Conservation (phyloP, 2,888 invertebrate genomes). For the Drosophila nigritarsus region DNA sequence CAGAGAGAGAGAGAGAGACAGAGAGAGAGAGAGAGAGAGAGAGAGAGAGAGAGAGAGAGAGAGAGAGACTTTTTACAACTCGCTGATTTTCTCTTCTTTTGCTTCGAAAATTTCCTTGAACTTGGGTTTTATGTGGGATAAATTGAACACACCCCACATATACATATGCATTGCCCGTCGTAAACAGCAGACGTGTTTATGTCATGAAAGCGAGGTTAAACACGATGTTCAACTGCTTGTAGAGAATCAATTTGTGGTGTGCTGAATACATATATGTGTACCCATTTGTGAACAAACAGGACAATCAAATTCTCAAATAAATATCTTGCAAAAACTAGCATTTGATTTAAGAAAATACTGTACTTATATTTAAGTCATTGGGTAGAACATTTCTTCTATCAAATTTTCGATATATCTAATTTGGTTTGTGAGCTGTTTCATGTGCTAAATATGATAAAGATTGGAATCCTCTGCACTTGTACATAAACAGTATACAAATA, state of each 20-base stretch:
- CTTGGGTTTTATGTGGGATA: background rate
- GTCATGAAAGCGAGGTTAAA: constrained; percentile 1
- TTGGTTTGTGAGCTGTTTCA: background rate
- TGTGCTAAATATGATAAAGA: background rate
- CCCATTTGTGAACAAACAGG: background rate
- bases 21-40: background rate
- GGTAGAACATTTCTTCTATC: background rate
- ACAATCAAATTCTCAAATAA: background rate
- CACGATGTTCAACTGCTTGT: constrained; percentile 1
- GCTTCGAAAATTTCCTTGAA: background rate
- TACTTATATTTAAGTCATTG: background rate
- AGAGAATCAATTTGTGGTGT: background rate
- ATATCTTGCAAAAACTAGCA: background rate
- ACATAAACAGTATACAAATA: background rate
- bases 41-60: too few species aligned
- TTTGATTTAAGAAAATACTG: background rate
- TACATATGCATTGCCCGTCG: background rate
- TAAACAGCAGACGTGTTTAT: constrained; percentile 16
- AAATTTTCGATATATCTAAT: background rate
- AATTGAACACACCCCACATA: constrained; percentile 20
- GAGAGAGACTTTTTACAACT: constrained; percentile 41
- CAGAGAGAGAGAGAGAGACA: background rate
- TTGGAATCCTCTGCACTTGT: background rate
- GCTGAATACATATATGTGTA: background rate
- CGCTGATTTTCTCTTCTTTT: constrained; percentile 28